Conservation (phyloP, 2,797 vertebrate species). For the Hafferia zeledoni region DNA sequence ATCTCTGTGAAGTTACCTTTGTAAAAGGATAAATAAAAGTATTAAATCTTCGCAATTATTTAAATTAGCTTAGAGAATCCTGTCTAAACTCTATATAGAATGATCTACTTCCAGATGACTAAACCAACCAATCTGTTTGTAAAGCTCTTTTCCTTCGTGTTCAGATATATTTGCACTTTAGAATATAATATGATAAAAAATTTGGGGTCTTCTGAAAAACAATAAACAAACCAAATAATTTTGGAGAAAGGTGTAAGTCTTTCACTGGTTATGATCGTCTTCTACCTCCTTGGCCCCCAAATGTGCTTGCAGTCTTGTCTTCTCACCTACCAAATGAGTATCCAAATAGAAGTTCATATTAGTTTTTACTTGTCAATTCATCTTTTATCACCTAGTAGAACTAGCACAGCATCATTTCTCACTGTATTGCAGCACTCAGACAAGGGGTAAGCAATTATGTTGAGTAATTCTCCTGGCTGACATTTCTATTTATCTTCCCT, state of each 20-base stretch:
- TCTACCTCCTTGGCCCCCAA: fast-evolving
- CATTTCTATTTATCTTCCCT: neutral
- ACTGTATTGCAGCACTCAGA: neutral
- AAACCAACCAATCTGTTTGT: neutral
- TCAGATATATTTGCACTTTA: neutral
- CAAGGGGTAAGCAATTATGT: neutral
- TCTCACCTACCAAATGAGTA: constrained; percentile 1
- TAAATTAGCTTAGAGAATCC: neutral
- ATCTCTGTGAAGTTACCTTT: neutral
- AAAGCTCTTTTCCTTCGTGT: neutral
- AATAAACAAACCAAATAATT: neutral
- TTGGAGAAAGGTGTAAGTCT: neutral
- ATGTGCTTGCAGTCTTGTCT: neutral
- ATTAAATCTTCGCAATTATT: neutral
- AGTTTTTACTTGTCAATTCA: neutral
- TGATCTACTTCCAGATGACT: neutral
- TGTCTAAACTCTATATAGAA: neutral
- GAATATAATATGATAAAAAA: neutral
- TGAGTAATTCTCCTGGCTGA: neutral
- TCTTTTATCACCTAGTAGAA: constrained; percentile 1
- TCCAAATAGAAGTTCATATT: neutral
- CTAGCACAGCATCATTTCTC: neutral
- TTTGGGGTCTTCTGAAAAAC: neutral
- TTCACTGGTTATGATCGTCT: neutral
- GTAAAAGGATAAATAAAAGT: neutral